These are phyloP conservation scores for Eremobia ochroleuca DNA, from an alignment of 2,888 invertebrate genomes.

Conservation along the genomic window DNA sequence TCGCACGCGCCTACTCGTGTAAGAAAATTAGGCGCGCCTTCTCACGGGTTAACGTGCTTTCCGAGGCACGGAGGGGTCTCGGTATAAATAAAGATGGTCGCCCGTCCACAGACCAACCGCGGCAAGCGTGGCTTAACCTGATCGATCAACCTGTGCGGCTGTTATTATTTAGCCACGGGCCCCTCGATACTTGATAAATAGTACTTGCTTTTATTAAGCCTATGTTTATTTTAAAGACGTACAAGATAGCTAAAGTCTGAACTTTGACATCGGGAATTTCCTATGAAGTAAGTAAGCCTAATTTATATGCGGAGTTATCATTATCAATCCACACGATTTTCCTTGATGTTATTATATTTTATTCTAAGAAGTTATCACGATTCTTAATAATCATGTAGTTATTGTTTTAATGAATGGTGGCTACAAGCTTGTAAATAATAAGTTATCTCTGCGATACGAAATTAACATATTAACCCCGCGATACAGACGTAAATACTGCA, in stretches of 20 bases:
- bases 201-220: neutral
- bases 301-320: neutral
- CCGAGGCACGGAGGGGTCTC: too few relatives aligned
- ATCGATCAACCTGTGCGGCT: too few relatives aligned
- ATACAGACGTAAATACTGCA: slow-evolving; percentile 35
- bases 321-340: slow-evolving; percentile 21
- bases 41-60: too few relatives aligned
- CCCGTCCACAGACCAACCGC: too few relatives aligned
- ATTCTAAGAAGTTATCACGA: slow-evolving; percentile 24
- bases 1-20: too few relatives aligned
- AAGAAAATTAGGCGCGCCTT: too few relatives aligned
- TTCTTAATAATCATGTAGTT: slow-evolving; percentile 40
- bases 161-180: too few relatives aligned
- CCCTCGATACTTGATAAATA: neutral
- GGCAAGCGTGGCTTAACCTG: too few relatives aligned
- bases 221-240: neutral
- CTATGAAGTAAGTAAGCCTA: neutral
- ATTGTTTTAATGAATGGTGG: slow-evolving; percentile 27
- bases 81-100: too few relatives aligned
- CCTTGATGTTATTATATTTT: slow-evolving; percentile 11
- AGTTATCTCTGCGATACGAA: slow-evolving; percentile 41
- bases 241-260: slow-evolving; percentile 3
- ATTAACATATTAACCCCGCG: slow-evolving; percentile 57
- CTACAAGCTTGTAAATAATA: slow-evolving; percentile 22
- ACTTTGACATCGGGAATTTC: slow-evolving; percentile 20